Conservation (phyloP, 2,797 vertebrate genomes). For the Erpetoichthys calabaricus region DNA sequence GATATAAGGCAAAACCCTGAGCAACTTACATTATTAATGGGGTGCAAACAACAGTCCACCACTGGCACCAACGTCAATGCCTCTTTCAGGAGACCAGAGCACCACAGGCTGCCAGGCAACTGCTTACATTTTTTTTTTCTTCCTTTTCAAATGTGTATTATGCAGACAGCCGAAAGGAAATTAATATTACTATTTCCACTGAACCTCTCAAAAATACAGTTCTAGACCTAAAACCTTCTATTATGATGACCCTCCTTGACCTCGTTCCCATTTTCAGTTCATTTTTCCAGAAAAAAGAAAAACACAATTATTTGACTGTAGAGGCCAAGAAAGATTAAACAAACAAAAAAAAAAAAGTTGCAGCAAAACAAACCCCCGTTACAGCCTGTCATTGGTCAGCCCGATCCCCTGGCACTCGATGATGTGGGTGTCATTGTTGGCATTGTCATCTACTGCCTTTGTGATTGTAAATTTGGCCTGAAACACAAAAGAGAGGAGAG, state of each 20-base stretch:
- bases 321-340: conserved; percentile 16
- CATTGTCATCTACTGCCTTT: conserved; percentile 65
- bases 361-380: conserved; percentile 11
- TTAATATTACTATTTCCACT: no score
- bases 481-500: conserved; percentile 21
- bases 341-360: background rate
- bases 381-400: conserved; percentile 52
- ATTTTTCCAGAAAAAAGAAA: background rate
- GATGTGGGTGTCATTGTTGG: conserved; percentile 55
- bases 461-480: conserved; percentile 84
- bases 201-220: no score
- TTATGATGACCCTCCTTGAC: no score
- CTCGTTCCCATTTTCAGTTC: background rate
- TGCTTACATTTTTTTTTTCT: no score
- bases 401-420: conserved; percentile 88
- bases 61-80: no score
- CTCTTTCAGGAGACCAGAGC: no score
- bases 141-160: no score
- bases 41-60: background rate
- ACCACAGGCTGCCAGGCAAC: no score
- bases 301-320: conserved; percentile 19
- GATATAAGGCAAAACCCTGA: conserved; percentile 48
- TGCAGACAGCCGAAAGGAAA: no score
- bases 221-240: no score
- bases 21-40: conserved; percentile 31